Percentiles rank a stretch among this genome's conserved stretches.
Conservation (phyloP, 2,888 invertebrate genomes). For the Amphimallon solstitiale region DNA sequence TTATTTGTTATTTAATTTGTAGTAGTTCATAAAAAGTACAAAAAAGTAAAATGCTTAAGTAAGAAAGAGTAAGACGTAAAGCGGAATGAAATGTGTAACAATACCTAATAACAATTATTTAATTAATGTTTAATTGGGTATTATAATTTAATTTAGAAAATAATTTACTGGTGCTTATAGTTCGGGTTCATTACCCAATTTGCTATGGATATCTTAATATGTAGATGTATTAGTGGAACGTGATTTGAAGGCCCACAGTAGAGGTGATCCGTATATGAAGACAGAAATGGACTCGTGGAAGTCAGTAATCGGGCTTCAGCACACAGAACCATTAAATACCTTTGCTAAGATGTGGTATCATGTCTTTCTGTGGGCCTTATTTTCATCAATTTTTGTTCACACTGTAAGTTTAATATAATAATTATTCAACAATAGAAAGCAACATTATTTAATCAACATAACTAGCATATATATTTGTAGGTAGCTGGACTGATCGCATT, state of each 20-base stretch:
- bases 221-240: conserved; percentile 37
- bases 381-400: conserved; percentile 93
- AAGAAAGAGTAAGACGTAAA: conserved; percentile 2
- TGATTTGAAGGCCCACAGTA: conserved; percentile 46
- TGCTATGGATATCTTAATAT: conserved; percentile 30
- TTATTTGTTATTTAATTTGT: conserved; percentile 18
- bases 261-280: conserved; percentile 51
- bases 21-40: conserved; percentile 28
- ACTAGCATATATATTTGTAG: conserved; percentile 47
- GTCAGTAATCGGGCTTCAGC: conserved; percentile 59
- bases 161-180: background rate
- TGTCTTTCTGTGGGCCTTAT: conserved; percentile 94
- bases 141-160: background rate
- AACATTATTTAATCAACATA: conserved; percentile 19
- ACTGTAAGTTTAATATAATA: conserved; percentile 62
- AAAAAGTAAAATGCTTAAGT: conserved; percentile 32
- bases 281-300: conserved; percentile 57
- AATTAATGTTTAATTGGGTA: background rate
- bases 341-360: conserved; percentile 97
- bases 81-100: background rate
- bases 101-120: background rate
- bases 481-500: conserved; percentile 92
- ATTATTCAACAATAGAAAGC: background rate
- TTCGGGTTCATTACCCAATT: conserved; percentile 15
- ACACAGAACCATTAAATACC: conserved; percentile 68